Evolutionary conservation across 2,113 vertebrate species (phyloP), one percentile per base, ranked within the genome.

Genomic region (Perca fluviatilis): DNA sequence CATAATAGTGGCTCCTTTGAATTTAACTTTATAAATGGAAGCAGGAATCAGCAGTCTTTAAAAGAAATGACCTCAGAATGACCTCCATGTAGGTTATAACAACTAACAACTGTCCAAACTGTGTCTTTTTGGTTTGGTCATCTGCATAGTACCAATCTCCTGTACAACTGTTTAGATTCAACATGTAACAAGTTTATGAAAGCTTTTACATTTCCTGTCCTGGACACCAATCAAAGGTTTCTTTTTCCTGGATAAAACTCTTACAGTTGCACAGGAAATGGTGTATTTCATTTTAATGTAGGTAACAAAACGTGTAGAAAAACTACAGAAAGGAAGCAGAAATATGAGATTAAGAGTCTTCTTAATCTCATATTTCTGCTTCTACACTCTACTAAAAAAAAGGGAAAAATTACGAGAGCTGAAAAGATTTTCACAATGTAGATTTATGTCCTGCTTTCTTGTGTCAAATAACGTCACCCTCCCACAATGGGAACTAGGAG

Each of bases 1-100:
- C 84, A 81, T 47, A 80, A 89, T 49, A 86, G 74, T 27, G 74
- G 23, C 72, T 85, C 27, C 73, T 84, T 74, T 83, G 16, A 89
- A 46, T 61, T 9, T 7, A 51, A 58, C 36, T 82, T 56, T 18
- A 15, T 49, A 47, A 7, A 79, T 54, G 6, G 23, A 1, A 57
- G 14, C 8, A 8, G 11, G 51, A 50, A 61, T 63, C 54, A 70
- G 58, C n/a, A 27, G 67, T 51, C 54, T 58, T 58, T 53, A 13
- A n/a, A 62, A 50, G 68, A 50, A 62, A 56, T 57, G 0, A 78
- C 36, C 19, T 4, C 3, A 6, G 27, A 78, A 14, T 78, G 43
- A 14, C 2, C 33, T 6, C 0, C 54, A 63, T 25, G 12, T 21
- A 43, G 50, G 18, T 14, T 58, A 8, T 5, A 21, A 46, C 12